These are phyloP conservation scores for Aphidius colemani DNA, from an alignment of 2,888 invertebrate genomes.

Conservation along the genomic window DNA sequence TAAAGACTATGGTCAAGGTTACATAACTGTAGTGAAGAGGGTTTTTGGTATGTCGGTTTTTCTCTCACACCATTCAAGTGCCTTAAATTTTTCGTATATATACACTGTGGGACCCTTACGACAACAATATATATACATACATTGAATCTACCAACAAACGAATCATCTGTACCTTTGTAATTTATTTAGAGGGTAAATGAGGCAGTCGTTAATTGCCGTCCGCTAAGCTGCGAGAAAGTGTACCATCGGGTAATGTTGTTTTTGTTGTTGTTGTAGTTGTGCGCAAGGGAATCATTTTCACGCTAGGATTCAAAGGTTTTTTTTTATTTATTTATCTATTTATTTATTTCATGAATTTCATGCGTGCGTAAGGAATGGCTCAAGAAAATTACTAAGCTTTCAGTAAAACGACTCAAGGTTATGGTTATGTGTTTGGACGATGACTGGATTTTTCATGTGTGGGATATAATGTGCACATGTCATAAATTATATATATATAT, in stretches of 20 bases:
- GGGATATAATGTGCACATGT: no score
- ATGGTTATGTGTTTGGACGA: no score
- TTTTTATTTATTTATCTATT: no score
- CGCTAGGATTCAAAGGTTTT: background rate
- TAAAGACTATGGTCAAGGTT: conserved; percentile 43
- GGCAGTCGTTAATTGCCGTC: conserved; percentile 51
- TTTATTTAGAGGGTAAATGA: conserved; percentile 45
- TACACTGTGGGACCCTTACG: conserved; percentile 25
- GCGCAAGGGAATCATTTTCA: conserved; percentile 8
- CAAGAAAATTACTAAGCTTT: no score
- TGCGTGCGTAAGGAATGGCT: no score
- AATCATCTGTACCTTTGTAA: conserved; percentile 35
- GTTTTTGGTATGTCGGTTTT: conserved; percentile 25
- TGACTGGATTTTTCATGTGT: no score
- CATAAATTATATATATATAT: no score
- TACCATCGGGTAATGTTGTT: conserved; percentile 35
- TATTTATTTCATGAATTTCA: no score
- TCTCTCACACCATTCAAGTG: conserved; percentile 9
- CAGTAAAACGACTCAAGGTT: no score
- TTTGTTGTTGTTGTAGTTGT: background rate
- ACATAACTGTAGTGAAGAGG: conserved; percentile 15
- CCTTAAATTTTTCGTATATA: conserved; percentile 13
- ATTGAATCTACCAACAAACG: conserved; percentile 7
- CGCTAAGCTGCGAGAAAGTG: conserved; percentile 50
- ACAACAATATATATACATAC: background rate